Percentiles rank a stretch among this genome's conserved stretches.
Evolutionary conservation across 2,113 vertebrate species (phyloP).

Genomic region (Aix galericulata): DNA sequence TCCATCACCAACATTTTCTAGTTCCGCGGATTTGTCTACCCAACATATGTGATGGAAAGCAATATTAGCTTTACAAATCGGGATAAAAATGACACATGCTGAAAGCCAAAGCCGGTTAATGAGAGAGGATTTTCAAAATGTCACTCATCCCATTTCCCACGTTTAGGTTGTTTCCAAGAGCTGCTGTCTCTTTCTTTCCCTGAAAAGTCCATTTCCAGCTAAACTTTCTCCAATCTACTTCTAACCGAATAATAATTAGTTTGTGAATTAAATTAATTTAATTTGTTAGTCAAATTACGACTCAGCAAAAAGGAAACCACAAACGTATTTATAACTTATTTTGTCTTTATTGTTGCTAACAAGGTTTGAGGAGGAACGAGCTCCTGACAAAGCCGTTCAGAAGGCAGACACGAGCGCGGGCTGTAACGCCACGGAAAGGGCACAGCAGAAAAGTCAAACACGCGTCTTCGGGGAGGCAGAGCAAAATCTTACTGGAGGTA

Average conservation of each 20-base stretch:
- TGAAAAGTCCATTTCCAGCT: slow-evolving; percentile 18
- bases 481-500: slow-evolving; percentile 28
- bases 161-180: slow-evolving; percentile 29
- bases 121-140: slow-evolving; percentile 56
- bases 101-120: slow-evolving; percentile 59
- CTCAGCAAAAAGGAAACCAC: slow-evolving; percentile 26
- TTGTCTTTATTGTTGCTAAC: slow-evolving; percentile 55
- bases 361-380: slow-evolving; percentile 39
- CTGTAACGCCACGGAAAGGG: slow-evolving; percentile 17
- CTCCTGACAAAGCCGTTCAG: slow-evolving; percentile 56
- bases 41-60: slow-evolving; percentile 28
- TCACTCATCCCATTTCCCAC: slow-evolving; percentile 22
- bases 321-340: slow-evolving; percentile 55
- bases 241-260: slow-evolving; percentile 61
- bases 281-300: slow-evolving; percentile 58
- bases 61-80: slow-evolving; percentile 63
- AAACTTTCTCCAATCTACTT: slow-evolving; percentile 13
- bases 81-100: slow-evolving; percentile 52
- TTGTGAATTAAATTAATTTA: slow-evolving; percentile 54
- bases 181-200: not conserved
- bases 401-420: slow-evolving; percentile 16
- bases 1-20: not conserved
- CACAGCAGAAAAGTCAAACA: not conserved
- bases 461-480: not conserved
- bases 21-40: slow-evolving; percentile 12